These are phyloP conservation scores for Eulacestoma nigropectus DNA, from an alignment of 2,113 vertebrate species.

Conservation along the genomic window DNA sequence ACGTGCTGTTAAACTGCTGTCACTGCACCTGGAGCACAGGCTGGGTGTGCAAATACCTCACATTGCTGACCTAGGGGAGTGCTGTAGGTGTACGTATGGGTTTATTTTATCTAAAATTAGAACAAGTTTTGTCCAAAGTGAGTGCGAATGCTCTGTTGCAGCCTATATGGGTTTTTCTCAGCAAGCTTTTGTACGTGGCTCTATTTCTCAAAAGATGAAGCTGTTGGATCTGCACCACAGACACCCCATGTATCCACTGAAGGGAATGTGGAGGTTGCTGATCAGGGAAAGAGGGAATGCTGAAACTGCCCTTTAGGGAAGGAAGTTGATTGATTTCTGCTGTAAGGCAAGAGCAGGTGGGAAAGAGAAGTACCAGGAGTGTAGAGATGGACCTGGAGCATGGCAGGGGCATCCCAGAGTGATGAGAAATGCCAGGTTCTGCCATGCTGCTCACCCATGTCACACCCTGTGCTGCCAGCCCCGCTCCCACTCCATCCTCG, in stretches of 20 bases:
- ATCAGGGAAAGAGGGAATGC: neutral
- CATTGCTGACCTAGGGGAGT: neutral
- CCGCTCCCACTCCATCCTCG: neutral
- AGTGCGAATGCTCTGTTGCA: neutral
- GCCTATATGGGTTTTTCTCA: neutral
- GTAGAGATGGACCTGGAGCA: fast-evolving
- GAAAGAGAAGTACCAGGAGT: neutral
- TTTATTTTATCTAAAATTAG: neutral
- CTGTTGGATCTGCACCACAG: neutral
- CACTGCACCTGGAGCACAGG: neutral
- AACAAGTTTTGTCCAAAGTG: neutral
- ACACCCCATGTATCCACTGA: fast-evolving
- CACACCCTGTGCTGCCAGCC: neutral
- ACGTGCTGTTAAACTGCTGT: neutral
- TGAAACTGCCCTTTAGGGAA: neutral
- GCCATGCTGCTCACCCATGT: fast-evolving
- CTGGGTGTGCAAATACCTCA: neutral
- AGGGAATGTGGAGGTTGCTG: neutral
- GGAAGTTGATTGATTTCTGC: neutral
- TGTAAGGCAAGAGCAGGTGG: neutral
- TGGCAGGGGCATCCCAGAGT: neutral
- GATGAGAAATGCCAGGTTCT: neutral
- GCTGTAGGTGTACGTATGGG: neutral
- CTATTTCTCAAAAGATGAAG: neutral
- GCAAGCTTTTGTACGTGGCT: neutral